These are phyloP conservation scores for Drosophila pseudoananassae DNA, from an alignment of 1,140 invertebrate species.

Conservation along the genomic window DNA sequence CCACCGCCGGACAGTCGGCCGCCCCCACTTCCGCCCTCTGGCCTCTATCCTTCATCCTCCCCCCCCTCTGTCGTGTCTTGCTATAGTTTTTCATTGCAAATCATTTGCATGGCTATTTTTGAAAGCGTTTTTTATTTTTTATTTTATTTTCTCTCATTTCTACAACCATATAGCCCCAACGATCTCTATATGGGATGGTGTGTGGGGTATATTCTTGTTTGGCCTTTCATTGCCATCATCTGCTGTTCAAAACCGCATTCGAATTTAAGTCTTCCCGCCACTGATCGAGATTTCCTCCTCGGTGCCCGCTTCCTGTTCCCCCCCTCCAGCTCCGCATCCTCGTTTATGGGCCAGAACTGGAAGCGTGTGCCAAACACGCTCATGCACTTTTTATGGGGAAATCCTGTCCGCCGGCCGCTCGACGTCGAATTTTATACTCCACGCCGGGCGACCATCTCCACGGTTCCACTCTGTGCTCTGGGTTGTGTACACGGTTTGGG, in stretches of 20 bases:
- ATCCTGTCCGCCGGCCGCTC: conserved; percentile 66
- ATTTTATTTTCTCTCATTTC: conserved; percentile 46
- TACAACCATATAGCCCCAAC: conserved; percentile 39
- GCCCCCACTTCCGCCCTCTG: conserved; percentile 1
- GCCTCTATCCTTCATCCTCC: no score
- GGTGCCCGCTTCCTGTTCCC: conserved; percentile 40
- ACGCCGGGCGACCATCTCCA: conserved; percentile 41
- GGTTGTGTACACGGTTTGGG: conserved; percentile 35
- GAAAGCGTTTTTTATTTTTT: conserved; percentile 78
- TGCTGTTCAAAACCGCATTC: conserved; percentile 37
- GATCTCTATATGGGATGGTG: conserved; percentile 14
- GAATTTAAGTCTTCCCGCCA: conserved; percentile 21
- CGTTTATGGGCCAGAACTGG: conserved; percentile 15
- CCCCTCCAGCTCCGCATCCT: conserved; percentile 8
- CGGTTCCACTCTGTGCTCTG: conserved; percentile 25
- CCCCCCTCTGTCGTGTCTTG: conserved; percentile 22
- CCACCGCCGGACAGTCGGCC: no score
- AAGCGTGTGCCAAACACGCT: conserved; percentile 48
- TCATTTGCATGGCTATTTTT: conserved; percentile 82
- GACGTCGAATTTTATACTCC: conserved; percentile 70
- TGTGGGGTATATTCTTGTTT: conserved; percentile 56
- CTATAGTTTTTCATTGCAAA: conserved; percentile 74
- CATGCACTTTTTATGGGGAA: conserved; percentile 77
- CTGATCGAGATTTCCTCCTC: conserved; percentile 77
- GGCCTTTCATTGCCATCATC: conserved; percentile 75